Percentiles rank a stretch among this genome's conserved stretches.
Evolutionary conservation across 1,140 invertebrate species (phyloP).

Genomic region (Drosophila ercepeae): DNA sequence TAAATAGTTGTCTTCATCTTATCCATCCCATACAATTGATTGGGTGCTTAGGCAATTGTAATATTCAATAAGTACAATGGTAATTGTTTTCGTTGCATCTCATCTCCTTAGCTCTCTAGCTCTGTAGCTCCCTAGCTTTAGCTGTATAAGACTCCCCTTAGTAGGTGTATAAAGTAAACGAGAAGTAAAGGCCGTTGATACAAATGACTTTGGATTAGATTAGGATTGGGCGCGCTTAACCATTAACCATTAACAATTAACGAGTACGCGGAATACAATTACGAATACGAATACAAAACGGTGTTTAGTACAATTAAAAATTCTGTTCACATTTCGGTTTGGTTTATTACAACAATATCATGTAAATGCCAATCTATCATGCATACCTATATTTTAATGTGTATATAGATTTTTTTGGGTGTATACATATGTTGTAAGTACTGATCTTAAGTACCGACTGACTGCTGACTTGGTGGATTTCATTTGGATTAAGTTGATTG

Average conservation of each 20-base stretch:
- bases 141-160: slow-evolving; percentile 35
- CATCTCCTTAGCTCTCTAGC: slow-evolving; percentile 26
- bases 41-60: slow-evolving; percentile 53
- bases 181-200: slow-evolving; percentile 79
- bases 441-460: slow-evolving; percentile 66
- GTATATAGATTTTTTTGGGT: slow-evolving; percentile 20
- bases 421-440: slow-evolving; percentile 26
- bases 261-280: slow-evolving; percentile 62
- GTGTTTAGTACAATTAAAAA: slow-evolving; percentile 81
- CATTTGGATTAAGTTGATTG: slow-evolving; percentile 11
- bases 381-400: slow-evolving; percentile 16
- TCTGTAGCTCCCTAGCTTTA: slow-evolving; percentile 1
- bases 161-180: slow-evolving; percentile 70
- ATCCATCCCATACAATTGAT: slow-evolving; percentile 30
- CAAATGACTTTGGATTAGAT: slow-evolving; percentile 80
- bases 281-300: slow-evolving; percentile 72
- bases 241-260: slow-evolving; percentile 67
- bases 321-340: slow-evolving; percentile 80
- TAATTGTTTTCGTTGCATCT: slow-evolving; percentile 79
- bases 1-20: slow-evolving; percentile 64
- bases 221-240: slow-evolving; percentile 73
- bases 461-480: slow-evolving; percentile 39
- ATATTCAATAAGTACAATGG: slow-evolving; percentile 76
- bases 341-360: slow-evolving; percentile 78
- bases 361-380: slow-evolving; percentile 63